These are phyloP conservation scores for Rhopalosiphum maidis DNA, from an alignment of 1,140 invertebrate species.

Conservation along the genomic window DNA sequence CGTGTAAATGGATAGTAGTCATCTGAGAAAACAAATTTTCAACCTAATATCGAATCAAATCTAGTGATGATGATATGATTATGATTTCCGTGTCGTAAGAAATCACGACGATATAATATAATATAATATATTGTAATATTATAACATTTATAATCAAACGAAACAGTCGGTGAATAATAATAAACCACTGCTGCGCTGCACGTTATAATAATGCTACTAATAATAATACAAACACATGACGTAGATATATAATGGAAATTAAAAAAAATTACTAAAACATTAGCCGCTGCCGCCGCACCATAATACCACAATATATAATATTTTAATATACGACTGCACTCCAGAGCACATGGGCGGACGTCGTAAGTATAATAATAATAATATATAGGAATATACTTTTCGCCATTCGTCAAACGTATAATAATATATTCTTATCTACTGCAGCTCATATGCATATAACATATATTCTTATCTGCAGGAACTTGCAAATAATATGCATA, in stretches of 20 bases:
- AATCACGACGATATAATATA: background rate
- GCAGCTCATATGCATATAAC: background rate
- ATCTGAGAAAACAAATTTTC: background rate
- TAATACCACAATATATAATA: background rate
- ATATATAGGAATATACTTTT: background rate
- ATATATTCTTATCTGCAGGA: background rate
- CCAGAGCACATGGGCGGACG: background rate
- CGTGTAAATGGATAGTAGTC: background rate
- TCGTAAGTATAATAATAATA: background rate
- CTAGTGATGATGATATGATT: background rate
- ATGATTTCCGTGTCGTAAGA: background rate
- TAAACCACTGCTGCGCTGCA: background rate
- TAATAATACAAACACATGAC: background rate
- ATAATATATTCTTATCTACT: slow-evolving; percentile 1
- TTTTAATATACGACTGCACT: background rate
- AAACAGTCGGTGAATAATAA: background rate
- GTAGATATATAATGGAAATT: background rate
- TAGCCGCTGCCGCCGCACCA: background rate
- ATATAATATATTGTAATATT: background rate
- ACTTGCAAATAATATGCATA: background rate
- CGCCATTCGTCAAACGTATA: background rate
- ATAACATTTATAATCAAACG: background rate
- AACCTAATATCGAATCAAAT: background rate
- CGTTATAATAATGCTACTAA: background rate
- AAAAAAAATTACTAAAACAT: background rate